Evolutionary conservation across 2,797 vertebrate genomes (phyloP).

Genomic region (Melanotaenia trifasciata): DNA sequence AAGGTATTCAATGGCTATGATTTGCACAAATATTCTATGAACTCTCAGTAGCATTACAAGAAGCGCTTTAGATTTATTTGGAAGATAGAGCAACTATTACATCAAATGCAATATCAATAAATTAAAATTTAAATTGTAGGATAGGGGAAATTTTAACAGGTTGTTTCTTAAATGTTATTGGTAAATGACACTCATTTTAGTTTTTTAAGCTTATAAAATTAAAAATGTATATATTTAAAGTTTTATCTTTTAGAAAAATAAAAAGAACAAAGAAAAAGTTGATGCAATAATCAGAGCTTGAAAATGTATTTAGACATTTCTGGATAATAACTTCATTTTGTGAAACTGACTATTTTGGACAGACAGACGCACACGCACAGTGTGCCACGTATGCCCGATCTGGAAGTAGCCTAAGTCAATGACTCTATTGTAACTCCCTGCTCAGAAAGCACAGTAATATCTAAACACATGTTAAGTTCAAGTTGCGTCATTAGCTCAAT

Average conservation of each 20-base stretch:
- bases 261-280: neutral
- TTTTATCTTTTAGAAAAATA: neutral
- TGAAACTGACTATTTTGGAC: neutral
- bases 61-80: neutral
- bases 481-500: neutral
- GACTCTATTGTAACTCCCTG: neutral
- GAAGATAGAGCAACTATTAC: no score
- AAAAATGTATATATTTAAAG: neutral
- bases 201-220: neutral
- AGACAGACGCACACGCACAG: neutral
- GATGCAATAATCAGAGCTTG: constrained; percentile 14
- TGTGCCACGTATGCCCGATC: constrained; percentile 71
- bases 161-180: neutral
- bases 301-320: no score
- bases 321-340: neutral
- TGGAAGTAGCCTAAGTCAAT: constrained; percentile 19
- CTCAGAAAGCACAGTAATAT: no score
- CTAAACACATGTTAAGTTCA: fast-evolving
- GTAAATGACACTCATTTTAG: neutral
- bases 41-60: neutral
- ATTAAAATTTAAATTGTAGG: no score
- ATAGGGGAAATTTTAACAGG: neutral
- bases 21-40: neutral
- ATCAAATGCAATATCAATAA: no score
- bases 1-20: no score